Conservation (phyloP, 2,888 invertebrate genomes). For the Oligia latruncula region DNA sequence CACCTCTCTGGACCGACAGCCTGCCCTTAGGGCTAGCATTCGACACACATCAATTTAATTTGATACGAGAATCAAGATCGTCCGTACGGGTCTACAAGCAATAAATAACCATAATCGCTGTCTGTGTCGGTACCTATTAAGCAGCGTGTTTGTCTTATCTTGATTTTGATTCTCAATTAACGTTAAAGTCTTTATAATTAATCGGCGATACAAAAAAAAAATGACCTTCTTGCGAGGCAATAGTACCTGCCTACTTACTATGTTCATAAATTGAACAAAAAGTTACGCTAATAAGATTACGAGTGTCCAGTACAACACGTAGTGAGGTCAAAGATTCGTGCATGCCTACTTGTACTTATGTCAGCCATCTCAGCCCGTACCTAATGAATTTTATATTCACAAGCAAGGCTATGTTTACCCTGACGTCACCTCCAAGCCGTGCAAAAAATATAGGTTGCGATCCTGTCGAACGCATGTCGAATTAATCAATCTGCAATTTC, state of each 20-base stretch:
- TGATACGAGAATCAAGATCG: conserved; percentile 75
- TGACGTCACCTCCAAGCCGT: conserved; percentile 72
- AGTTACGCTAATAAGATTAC: conserved; percentile 57
- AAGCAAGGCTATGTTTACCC: conserved; percentile 71
- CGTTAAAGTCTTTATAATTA: conserved; percentile 3
- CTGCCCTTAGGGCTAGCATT: conserved; percentile 76
- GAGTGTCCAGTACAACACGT: conserved; percentile 21
- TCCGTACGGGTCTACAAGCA: conserved; percentile 61
- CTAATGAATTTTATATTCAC: conserved; percentile 72
- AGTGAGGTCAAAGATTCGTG: conserved; percentile 57
- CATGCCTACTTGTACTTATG: conserved; percentile 25
- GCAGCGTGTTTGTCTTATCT: conserved; percentile 31
- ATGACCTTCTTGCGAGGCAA: neutral
- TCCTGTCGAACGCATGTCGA: conserved; percentile 67
- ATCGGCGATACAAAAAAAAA: conserved; percentile 4
- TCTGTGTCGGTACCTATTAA: conserved; percentile 16
- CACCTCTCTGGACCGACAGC: conserved; percentile 71
- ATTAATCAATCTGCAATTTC: conserved; percentile 59
- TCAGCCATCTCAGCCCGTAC: conserved; percentile 58
- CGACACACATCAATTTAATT: conserved; percentile 80
- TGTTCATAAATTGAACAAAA: conserved; percentile 37
- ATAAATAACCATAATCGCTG: conserved; percentile 40
- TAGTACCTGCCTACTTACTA: neutral
- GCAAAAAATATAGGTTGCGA: conserved; percentile 67
- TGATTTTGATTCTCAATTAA: conserved; percentile 34